Percentiles rank a stretch among this genome's conserved stretches.
These are phyloP conservation scores for Marronus borbonicus DNA, from an alignment of 2,888 invertebrate genomes.

Conservation along the genomic window DNA sequence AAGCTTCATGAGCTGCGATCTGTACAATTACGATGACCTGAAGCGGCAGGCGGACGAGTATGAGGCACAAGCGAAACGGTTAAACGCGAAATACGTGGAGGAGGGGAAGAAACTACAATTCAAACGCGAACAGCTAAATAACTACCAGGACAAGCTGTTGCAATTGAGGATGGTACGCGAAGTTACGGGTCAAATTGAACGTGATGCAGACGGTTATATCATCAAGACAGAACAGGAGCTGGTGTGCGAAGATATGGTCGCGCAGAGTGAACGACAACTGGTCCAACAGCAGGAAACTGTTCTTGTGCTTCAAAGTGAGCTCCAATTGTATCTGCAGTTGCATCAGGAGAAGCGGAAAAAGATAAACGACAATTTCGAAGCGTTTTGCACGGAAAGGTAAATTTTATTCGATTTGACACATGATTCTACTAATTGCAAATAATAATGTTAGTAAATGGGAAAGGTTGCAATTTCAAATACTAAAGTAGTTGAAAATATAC, in stretches of 20 bases:
- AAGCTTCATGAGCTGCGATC: constrained; percentile 54
- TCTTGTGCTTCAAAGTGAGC: constrained; percentile 61
- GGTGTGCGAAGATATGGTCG: constrained; percentile 54
- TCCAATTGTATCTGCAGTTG: constrained; percentile 61
- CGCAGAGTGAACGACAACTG: constrained; percentile 55
- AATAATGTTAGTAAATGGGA: no score
- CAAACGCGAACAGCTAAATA: constrained; percentile 52
- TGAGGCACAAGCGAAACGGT: constrained; percentile 54
- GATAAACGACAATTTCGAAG: constrained; percentile 62
- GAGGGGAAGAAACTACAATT: constrained; percentile 57
- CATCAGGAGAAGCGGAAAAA: constrained; percentile 60
- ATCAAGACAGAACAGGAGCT: constrained; percentile 51
- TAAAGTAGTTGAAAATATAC: no score
- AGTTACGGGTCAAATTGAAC: constrained; percentile 42
- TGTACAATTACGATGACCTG: constrained; percentile 54
- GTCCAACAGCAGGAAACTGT: constrained; percentile 63
- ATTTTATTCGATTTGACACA: no score
- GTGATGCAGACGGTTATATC: constrained; percentile 51
- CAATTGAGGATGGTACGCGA: constrained; percentile 55
- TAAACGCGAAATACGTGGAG: constrained; percentile 56
- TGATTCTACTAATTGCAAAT: no score
- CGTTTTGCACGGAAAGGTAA: constrained; percentile 61
- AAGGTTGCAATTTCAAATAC: no score
- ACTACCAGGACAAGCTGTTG: constrained; percentile 56
- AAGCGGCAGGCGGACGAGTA: constrained; percentile 52